These are phyloP conservation scores for Gymnosoma rotundatum DNA, from an alignment of 2,888 invertebrate genomes.

Conservation along the genomic window DNA sequence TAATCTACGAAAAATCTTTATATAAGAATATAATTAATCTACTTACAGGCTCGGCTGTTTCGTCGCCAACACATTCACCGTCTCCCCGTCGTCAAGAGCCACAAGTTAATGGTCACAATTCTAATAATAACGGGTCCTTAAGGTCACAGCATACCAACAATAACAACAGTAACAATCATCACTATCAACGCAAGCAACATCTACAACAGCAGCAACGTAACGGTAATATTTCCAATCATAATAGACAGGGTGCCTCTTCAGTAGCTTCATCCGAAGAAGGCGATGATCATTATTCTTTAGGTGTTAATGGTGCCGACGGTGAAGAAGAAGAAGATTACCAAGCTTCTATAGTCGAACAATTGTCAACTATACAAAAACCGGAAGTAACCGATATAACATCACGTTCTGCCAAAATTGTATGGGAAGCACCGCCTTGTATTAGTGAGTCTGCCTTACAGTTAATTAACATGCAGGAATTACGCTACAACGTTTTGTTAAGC, in stretches of 20 bases:
- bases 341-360: conserved; percentile 87
- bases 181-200: conserved; percentile 71
- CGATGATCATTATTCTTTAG: conserved; percentile 88
- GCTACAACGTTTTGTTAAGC: conserved; percentile 91
- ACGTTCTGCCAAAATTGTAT: conserved; percentile 92
- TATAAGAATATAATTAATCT: neutral
- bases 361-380: conserved; percentile 89
- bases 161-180: conserved; percentile 52
- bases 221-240: conserved; percentile 61
- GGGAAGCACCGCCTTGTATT: conserved; percentile 86
- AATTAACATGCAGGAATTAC: conserved; percentile 82
- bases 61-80: conserved; percentile 85
- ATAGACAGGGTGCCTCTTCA: conserved; percentile 78
- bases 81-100: conserved; percentile 87
- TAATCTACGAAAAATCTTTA: no score
- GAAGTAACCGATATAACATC: conserved; percentile 91
- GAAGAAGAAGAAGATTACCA: conserved; percentile 90
- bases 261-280: conserved; percentile 91
- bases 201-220: conserved; percentile 75
- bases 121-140: conserved; percentile 55
- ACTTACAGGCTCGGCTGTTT: conserved; percentile 78
- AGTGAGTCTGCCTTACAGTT: conserved; percentile 76
- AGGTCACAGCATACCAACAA: conserved; percentile 55
- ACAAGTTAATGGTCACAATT: conserved; percentile 82
- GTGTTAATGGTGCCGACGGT: conserved; percentile 81